Base-by-base conservation (phyloP, 2,797 vertebrate genomes). In the Melopsittacus undulatus region DNA sequence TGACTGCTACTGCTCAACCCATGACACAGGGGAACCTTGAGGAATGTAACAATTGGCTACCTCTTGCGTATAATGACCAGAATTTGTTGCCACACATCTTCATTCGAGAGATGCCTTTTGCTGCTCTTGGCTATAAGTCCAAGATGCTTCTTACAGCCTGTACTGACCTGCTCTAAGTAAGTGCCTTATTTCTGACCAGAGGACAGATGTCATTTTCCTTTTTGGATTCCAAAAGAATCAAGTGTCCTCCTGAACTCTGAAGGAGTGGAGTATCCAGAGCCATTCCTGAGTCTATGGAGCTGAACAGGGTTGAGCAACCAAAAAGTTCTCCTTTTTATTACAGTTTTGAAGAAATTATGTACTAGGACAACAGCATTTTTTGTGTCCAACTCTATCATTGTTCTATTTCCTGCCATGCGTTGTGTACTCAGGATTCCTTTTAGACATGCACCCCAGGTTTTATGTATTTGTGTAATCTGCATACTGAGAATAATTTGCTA, bases 401-500 rank as follows among this genome's bases (percentile, higher is more conserved):
- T 61, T 93, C 87, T 67, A 0, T 63, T 89, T 59, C 69, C 64
- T 93, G 83, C 83, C 64, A 14, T 4, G 68, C 62, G 14, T 45
- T 51, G 48, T 4, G 19, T 81, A 68, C 32, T 95, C 89, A 81
- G 86, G 68, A 75, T 82, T 87, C 52, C 51, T 82, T 89, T 96
- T 76, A 83, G 78, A 69, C 43, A 52, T 59, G 30, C 70, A 51
- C 72, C 86, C 75, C 40, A 2, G 52, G 18, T 74, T 91, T 79
- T 90, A 64, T 66, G 14, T 84, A 67, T 94, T 77, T 72, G 57
- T 95, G 11, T 90, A 89, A 82, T 84, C 57, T 89, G 57, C 83
- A 80, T 54, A 79, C 13, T 85, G 67, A 89, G 36, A 93, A 61
- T 49, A 91, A 77, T 83, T 63, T 95, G 72, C 38, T 97, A 94